Base-by-base conservation (phyloP, 2,888 invertebrate species). In the Pediacus dermestoides region DNA sequence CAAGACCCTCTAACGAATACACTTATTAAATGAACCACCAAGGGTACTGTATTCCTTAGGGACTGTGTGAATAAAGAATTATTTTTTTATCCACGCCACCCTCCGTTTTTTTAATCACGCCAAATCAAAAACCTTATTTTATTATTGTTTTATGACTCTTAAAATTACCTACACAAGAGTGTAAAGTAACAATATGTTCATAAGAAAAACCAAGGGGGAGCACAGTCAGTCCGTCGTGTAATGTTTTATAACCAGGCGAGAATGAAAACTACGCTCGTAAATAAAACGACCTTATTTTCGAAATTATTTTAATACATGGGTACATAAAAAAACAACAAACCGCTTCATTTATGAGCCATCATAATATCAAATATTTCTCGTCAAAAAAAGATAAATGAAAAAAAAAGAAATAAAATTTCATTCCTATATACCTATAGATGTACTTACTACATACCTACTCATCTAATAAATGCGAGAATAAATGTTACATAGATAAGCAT, bases 31-130 rank as follows among this genome's bases (percentile, higher is more conserved):
- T 57, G 61, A 55, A 61, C 60, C 60, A 58, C 52, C 52, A 53
- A 53, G 61, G 60, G 60, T 46, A 35, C 40, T 44, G 37, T 42
- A 42, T 44, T 51, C 63, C 60, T 48, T 16, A 35, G 62, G 63
- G 63, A 61, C 49, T 37, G 10, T 23, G 23, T 48, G 58, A 63
- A 63, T 65, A 61, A 67, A 65, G 64, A 66, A 68, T 67, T 66
- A 66, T 23, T 63, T 62, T 52, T 60, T 63, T 58, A 58, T 56
- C 52, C n/a, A n/a, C 57, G 47, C 53, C 57, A 54, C 57, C 54
- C 57, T 50, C 57, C 54, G 56, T 58, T 62, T 67, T 67, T 68
- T 68, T 67, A 68, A 68, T 67, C 67, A 68, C 61, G 60, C 62
- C 64, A 58, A 66, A 66, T 66, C 65, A 64, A 63, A 64, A 64